Conservation (phyloP, 2,888 invertebrate genomes). For the Drosophila conformis region DNA sequence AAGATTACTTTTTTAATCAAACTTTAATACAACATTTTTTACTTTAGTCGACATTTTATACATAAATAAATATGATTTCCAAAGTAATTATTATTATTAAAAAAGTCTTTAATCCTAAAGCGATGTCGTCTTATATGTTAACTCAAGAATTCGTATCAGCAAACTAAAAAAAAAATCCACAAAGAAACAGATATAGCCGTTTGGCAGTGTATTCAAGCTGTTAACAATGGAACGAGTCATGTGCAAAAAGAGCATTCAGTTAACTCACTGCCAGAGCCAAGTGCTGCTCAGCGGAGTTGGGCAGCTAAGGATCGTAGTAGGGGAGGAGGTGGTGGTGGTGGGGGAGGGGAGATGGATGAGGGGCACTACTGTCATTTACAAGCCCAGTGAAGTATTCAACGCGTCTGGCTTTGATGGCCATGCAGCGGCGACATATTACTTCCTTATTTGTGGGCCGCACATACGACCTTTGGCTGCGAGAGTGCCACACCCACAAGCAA, state of each 20-base stretch:
- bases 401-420: conserved; percentile 76
- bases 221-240: conserved; percentile 44
- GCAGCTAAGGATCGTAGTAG: background rate
- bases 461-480: conserved; percentile 60
- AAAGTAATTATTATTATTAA: background rate
- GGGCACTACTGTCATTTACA: conserved; percentile 34
- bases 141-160: background rate
- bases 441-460: conserved; percentile 79
- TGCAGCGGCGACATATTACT: conserved; percentile 79
- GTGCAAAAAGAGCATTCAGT: conserved; percentile 47
- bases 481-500: conserved; percentile 16
- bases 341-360: too few relatives aligned
- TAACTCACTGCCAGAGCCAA: conserved; percentile 36
- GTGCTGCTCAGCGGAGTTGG: background rate
- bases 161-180: background rate
- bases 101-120: background rate
- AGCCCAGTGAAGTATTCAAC: conserved; percentile 47
- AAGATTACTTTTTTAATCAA: background rate
- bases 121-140: background rate
- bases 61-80: background rate
- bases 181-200: background rate
- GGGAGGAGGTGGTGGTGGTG: background rate
- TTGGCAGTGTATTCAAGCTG: conserved; percentile 22
- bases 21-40: background rate
- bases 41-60: background rate